A percentile compares a stretch with the other conserved stretches of the same genome.
Evolutionary conservation across 2,797 vertebrate species (phyloP).

Genomic region (Ataeniobius toweri): DNA sequence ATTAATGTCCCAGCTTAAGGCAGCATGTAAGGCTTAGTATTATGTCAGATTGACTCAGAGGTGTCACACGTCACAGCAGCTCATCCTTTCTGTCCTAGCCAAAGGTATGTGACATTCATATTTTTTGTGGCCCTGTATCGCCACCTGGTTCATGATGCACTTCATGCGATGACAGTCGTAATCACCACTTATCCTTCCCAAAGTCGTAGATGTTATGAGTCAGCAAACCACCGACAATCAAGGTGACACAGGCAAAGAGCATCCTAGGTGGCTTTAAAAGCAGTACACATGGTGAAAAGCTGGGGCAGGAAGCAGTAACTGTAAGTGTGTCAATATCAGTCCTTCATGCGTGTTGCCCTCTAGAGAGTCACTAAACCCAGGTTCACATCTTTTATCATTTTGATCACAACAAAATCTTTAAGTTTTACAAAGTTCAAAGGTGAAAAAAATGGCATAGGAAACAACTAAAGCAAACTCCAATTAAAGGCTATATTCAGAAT

Average conservation of each 20-base stretch:
- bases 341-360: conserved; percentile 24
- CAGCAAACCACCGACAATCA: conserved; percentile 56
- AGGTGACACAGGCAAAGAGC: conserved; percentile 10
- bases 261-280: conserved; percentile 28
- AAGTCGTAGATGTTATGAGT: conserved; percentile 67
- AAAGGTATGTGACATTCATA: conserved; percentile 20
- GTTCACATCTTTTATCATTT: not conserved
- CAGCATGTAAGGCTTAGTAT: not conserved
- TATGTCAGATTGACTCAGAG: not conserved
- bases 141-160: conserved; percentile 44
- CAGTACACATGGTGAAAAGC: conserved; percentile 44
- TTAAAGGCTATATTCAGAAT: not conserved
- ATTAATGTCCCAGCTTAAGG: not conserved
- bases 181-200: conserved; percentile 60
- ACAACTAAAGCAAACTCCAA: too few relatives aligned
- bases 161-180: conserved; percentile 39
- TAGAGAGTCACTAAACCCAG: not conserved
- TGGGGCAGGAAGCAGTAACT: conserved; percentile 42
- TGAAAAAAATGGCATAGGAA: too few relatives aligned
- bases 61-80: conserved; percentile 19
- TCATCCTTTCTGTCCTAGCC: conserved; percentile 22
- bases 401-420: not conserved
- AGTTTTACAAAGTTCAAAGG: not conserved
- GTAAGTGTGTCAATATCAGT: conserved; percentile 60
- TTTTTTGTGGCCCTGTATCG: conserved; percentile 12